Evolutionary conservation across 37 sponge, comb jelly and placozoan genomes (phyloP), one percentile per base, ranked within the genome.

Genomic region (Beroe forskalii): DNA sequence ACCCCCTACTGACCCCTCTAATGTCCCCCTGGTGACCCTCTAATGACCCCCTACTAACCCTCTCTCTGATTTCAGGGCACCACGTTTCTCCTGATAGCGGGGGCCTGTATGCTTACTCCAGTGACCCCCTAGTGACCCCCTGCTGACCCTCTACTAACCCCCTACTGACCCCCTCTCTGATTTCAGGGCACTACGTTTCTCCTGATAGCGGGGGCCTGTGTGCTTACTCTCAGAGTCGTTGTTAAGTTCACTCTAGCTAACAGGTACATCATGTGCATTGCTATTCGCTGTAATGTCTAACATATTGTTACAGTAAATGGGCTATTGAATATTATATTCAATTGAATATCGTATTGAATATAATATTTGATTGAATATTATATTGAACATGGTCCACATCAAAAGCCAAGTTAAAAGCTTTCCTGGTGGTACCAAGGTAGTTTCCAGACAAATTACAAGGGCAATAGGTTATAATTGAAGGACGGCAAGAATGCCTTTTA

Each of bases 31-130:
- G n/a, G n/a, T n/a, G n/a, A n/a, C n/a, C n/a, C n/a, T n/a, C n/a
- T n/a, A n/a, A n/a, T n/a, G n/a, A n/a, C n/a, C n/a, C n/a, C n/a
- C n/a, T n/a, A n/a, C n/a, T n/a, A n/a, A n/a, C n/a, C n/a, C n/a
- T n/a, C n/a, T n/a, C n/a, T n/a, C n/a, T n/a, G n/a, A n/a, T 72
- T 37, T 37, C 75, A 72, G 75, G 12, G 75, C 19, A 72, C 75
- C 3, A 37, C 40, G 9, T 72, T 72, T 33, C 8, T 72, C 4
- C 75, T 72, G 14, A 72, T 72, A 28, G 40, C 75, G 8, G 75
- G 39, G 39, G 75, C 75, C 0, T 3, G 35, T 33, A 12, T 72
- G 28, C 75, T 72, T 4, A 72, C 75, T 72, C 39, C n/a, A n/a
- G n/a, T n/a, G n/a, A n/a, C n/a, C n/a, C n/a, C n/a, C n/a, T n/a